phyloP scores from a whole-genome alignment of 2,113 vertebrate species.

The Onychostruthus taczanowskii region DNA sequence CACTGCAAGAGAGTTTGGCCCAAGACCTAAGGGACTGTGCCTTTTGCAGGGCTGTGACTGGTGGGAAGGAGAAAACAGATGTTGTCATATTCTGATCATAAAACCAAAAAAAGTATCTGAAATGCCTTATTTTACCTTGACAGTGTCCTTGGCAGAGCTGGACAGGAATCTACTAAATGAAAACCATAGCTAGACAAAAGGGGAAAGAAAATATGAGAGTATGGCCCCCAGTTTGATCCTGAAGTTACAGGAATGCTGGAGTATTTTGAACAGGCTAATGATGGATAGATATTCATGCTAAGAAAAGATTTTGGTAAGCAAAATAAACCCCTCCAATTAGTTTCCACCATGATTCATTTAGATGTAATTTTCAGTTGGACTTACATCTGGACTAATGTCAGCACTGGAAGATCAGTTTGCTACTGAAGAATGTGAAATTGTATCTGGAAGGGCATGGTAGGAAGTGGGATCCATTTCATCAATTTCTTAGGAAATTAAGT shows the following conservation, averaged over 20 bases:
- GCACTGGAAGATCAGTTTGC: not conserved
- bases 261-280: not conserved
- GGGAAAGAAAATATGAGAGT: not conserved
- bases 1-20: not conserved
- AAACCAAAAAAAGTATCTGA: not conserved
- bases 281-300: not conserved
- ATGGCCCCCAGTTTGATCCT: not conserved
- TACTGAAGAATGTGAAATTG: not conserved
- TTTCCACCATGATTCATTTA: not conserved
- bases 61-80: not conserved
- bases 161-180: not conserved
- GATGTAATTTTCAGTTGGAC: not conserved
- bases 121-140: not conserved
- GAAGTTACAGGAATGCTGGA: not conserved
- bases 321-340: not conserved
- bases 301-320: not conserved
- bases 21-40: too few species aligned
- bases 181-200: not conserved
- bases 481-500: conserved; percentile 51
- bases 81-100: not conserved
- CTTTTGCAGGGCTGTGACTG: not conserved
- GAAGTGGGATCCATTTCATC: conserved; percentile 43
- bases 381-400: not conserved
- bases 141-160: not conserved
- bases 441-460: conserved; percentile 46